phyloP scores from a whole-genome alignment of 2,113 vertebrate species.

The Speoplatyrhinus poulsoni region DNA sequence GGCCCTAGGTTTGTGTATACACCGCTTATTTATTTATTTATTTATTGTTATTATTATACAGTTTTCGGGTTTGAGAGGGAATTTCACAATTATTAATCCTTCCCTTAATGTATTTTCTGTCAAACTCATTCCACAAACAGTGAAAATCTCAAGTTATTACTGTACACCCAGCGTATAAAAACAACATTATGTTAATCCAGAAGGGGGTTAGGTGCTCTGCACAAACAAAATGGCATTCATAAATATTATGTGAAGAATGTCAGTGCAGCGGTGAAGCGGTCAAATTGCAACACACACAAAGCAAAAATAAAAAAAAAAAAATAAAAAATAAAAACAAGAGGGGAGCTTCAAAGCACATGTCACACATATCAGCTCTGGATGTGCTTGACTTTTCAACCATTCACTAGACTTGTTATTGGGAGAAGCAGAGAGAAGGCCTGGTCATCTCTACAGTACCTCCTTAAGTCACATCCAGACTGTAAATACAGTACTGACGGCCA shows the following conservation, averaged over 20 bases:
- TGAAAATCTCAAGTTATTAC: neutral
- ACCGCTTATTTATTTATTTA: neutral
- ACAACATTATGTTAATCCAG: conserved; percentile 6
- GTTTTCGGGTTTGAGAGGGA: neutral
- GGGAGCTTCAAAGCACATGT: conserved; percentile 54
- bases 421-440: conserved; percentile 49
- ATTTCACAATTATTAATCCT: neutral
- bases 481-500: conserved; percentile 45
- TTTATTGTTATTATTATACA: neutral
- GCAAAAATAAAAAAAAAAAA: conserved; percentile 37
- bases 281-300: conserved; percentile 19
- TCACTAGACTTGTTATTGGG: conserved; percentile 49
- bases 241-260: conserved; percentile 21
- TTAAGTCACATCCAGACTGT: conserved; percentile 39
- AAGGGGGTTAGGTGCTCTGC: conserved; percentile 5
- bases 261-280: conserved; percentile 10
- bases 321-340: conserved; percentile 32
- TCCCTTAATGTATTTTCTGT: neutral
- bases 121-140: neutral
- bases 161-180: neutral
- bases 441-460: conserved; percentile 17
- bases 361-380: conserved; percentile 52
- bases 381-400: conserved; percentile 63
- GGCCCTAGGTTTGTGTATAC: neutral
- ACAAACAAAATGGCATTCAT: conserved; percentile 19